Evolutionary conservation across 2,888 invertebrate species (phyloP).

Genomic region (Agrenia bidenticulata): DNA sequence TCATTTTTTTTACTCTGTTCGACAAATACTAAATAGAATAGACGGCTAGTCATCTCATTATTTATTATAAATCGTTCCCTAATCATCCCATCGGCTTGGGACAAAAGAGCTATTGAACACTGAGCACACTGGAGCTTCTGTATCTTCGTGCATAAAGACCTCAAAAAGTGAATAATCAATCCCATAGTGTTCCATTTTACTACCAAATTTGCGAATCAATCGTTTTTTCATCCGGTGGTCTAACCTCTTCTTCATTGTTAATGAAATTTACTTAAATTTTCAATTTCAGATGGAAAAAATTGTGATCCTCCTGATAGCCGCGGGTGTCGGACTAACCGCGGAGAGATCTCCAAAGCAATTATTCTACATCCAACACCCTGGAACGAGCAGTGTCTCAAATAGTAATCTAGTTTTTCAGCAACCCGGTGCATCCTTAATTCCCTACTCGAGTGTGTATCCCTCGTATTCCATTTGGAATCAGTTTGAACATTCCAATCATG

Average conservation of each 20-base stretch:
- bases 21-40: background rate
- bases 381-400: background rate
- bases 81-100: background rate
- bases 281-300: constrained; percentile 27
- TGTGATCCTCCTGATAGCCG: constrained; percentile 18
- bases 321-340: constrained; percentile 2
- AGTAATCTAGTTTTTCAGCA: constrained; percentile 2
- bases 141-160: too few relatives aligned
- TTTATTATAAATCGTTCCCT: background rate
- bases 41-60: background rate
- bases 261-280: too few relatives aligned
- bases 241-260: too few relatives aligned
- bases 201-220: too few relatives aligned
- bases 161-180: too few relatives aligned
- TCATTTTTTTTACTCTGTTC: background rate
- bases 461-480: constrained; percentile 4
- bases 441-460: constrained; percentile 9
- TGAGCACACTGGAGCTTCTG: too few relatives aligned
- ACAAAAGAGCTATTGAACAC: too few relatives aligned
- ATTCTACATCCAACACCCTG: constrained; percentile 3
- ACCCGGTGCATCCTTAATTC: background rate
- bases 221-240: too few relatives aligned
- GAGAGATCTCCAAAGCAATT: constrained; percentile 27
- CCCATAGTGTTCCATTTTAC: too few relatives aligned
- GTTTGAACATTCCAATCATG: background rate